These are phyloP conservation scores for Falco concolor DNA, from an alignment of 2,797 vertebrate genomes.

Conservation along the genomic window DNA sequence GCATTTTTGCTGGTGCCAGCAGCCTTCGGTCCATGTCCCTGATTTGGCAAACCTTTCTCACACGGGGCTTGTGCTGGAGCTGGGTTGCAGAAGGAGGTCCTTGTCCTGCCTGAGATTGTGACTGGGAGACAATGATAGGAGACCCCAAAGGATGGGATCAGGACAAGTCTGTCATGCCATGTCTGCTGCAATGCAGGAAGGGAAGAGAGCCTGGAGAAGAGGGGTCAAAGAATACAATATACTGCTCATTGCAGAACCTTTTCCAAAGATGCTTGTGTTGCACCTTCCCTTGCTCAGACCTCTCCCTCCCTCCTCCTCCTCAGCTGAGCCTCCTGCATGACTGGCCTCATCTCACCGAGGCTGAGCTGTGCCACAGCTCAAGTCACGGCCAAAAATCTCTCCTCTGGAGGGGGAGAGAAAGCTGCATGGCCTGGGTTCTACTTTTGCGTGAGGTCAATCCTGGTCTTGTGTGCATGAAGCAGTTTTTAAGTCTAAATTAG, in stretches of 20 bases:
- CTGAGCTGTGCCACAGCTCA: not conserved
- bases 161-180: not conserved
- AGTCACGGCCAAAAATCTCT: not conserved
- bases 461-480: not conserved
- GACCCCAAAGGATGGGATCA: accelerated
- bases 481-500: not conserved
- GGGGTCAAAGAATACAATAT: not conserved
- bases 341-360: not conserved
- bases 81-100: not conserved
- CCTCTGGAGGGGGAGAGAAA: not conserved
- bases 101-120: accelerated
- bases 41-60: not conserved
- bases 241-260: not conserved
- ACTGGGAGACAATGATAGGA: not conserved
- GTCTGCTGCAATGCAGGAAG: not conserved
- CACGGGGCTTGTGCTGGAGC: not conserved
- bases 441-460: not conserved
- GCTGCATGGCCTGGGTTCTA: not conserved
- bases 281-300: not conserved
- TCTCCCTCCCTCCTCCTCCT: not conserved
- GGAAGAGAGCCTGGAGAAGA: not conserved
- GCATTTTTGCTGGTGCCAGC: not conserved
- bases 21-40: not conserved
- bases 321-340: not conserved
- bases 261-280: not conserved